A percentile compares a stretch with the other conserved stretches of the same genome.
phyloP scores from a whole-genome alignment of 2,888 invertebrate species.

The Bruchidius siliquastri region DNA sequence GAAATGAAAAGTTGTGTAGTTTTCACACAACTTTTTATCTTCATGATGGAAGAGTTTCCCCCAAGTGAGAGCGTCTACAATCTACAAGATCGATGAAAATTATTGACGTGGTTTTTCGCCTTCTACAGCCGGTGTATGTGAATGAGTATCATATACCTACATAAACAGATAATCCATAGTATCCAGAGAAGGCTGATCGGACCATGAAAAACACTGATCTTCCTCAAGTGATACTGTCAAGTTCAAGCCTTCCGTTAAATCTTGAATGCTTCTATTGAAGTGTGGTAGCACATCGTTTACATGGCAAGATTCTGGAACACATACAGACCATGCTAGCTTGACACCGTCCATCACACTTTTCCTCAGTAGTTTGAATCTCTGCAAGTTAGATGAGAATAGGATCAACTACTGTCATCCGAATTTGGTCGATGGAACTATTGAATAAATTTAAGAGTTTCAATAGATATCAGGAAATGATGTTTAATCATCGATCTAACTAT shows the following conservation, averaged over 20 bases:
- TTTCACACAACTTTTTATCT: too few relatives aligned
- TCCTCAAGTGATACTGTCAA: slow-evolving; percentile 30
- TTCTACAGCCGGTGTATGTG: too few relatives aligned
- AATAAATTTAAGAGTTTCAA: too few relatives aligned
- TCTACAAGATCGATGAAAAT: too few relatives aligned
- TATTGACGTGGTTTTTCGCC: too few relatives aligned
- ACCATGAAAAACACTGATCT: slow-evolving; percentile 31
- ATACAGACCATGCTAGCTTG: slow-evolving; percentile 41
- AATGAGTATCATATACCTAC: slow-evolving; percentile 21
- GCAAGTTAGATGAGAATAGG: slow-evolving; percentile 2
- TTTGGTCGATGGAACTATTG: too few relatives aligned
- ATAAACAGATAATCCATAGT: slow-evolving; percentile 19
- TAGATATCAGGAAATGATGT: too few relatives aligned
- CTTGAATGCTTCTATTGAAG: slow-evolving; percentile 32
- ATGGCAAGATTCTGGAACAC: slow-evolving; percentile 46
- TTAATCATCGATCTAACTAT: too few relatives aligned
- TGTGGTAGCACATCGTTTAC: slow-evolving; percentile 36
- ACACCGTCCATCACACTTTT: slow-evolving; percentile 27
- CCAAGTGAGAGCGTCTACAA: too few relatives aligned
- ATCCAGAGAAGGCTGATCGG: slow-evolving; percentile 26
- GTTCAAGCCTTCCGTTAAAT: slow-evolving; percentile 35
- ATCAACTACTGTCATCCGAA: too few relatives aligned
- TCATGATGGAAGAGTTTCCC: too few relatives aligned
- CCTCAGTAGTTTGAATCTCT: slow-evolving; percentile 31
- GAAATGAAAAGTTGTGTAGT: too few relatives aligned